Evolutionary conservation across 2,797 vertebrate genomes (phyloP).

Genomic region (Catamblyrhynchus diadema): DNA sequence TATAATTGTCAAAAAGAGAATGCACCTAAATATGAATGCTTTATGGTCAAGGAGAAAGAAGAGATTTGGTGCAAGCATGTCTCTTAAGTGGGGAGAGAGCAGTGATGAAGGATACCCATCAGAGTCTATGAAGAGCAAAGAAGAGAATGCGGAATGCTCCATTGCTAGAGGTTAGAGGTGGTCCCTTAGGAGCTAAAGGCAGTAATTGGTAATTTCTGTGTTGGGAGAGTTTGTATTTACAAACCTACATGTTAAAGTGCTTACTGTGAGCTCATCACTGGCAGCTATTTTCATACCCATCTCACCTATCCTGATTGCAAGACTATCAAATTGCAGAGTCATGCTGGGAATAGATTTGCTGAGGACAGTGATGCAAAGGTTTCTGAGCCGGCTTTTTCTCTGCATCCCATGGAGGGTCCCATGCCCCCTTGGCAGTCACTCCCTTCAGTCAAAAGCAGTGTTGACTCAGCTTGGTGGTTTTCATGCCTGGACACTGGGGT

Average conservation of each 20-base stretch:
- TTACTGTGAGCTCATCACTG: neutral
- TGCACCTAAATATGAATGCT: neutral
- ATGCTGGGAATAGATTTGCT: neutral
- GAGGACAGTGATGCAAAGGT: neutral
- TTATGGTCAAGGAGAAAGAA: neutral
- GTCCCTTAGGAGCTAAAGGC: neutral
- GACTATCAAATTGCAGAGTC: neutral
- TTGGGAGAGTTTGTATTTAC: neutral
- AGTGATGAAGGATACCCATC: neutral
- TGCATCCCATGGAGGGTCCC: neutral
- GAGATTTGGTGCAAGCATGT: neutral
- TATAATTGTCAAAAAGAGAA: neutral
- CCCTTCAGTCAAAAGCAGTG: neutral
- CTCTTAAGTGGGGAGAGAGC: neutral
- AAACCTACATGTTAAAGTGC: neutral
- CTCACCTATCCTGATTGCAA: neutral
- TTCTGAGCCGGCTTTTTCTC: neutral
- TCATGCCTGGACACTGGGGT: accelerated
- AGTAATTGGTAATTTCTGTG: neutral
- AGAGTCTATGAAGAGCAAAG: neutral
- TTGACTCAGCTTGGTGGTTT: neutral
- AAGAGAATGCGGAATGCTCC: neutral
- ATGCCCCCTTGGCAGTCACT: neutral
- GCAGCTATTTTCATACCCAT: neutral
- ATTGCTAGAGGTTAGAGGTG: neutral